Evolutionary conservation across 2,888 invertebrate genomes (phyloP), one percentile per base, ranked within the genome.

Genomic region (Heliconius ismenius): DNA sequence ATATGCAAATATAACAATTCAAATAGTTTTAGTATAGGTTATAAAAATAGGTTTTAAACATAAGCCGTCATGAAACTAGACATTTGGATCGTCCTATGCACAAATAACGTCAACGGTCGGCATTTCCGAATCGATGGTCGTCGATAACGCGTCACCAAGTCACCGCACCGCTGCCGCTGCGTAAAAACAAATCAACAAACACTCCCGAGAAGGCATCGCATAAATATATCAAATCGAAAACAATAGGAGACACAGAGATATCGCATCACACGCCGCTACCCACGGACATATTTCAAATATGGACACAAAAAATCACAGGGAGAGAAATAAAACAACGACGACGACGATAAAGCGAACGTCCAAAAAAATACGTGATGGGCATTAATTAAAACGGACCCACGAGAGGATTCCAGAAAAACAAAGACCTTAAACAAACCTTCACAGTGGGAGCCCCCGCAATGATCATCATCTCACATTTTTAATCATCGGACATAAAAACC

Each of bases 321-420:
- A 85, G 88, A 87, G n/a, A 58, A 58, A 58, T 58, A 86, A 87
- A 24, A 67, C 39, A 67, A 67, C 67, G 21, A 86, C 85, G 81
- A 82, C 84, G 81, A 84, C 81, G 82, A 83, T 84, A 85, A 91
- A 92, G 90, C 90, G 86, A 90, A 91, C 91, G 89, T 87, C 87
- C 88, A 90, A 93, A 93, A 93, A 93, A 92, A 92, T 90, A 92
- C 93, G 94, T 94, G 94, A 94, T 92, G 91, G 92, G 93, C 93
- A 94, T 94, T 94, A 94, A 94, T 94, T 94, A 94, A 94, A 94
- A 93, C 90, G 91, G 92, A 92, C 92, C 92, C 92, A 91, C 91
- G 91, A 90, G 90, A 90, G 91, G 92, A 91, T 91, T 91, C 86
- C 92, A 91, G 91, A 93, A 93, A 93, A 93, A 93, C 92, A 93